Evolutionary conservation across 2,888 invertebrate genomes (phyloP), one percentile per base, ranked within the genome.

Genomic region (Amblyjoppa proteus): DNA sequence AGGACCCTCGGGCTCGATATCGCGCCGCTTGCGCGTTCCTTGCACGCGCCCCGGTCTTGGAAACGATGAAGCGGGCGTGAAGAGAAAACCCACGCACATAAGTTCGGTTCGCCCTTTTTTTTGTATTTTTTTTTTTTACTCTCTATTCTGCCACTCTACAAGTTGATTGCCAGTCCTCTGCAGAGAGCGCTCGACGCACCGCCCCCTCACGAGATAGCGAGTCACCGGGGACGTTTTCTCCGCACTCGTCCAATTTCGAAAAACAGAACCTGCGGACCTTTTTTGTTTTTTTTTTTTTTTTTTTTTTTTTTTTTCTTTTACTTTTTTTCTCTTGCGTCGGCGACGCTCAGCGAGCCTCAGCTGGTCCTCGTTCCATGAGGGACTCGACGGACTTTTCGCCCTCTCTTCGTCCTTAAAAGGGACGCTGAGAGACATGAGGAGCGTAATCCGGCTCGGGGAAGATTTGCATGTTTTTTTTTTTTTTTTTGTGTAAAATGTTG

Each of bases 211-310:
- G 58, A 77, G 88, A 89, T 91, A 87, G 85, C 89, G 85, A 87
- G 86, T 83, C 91, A 90, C 91, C 82, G 83, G 91, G 92, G 92
- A 93, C 93, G 94, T 94, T 94, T 94, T 94, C 94, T 93, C 93
- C 91, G 41, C 91, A 92, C 91, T 91, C 92, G 93, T 94, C 93
- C 94, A 95, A 95, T 95, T 95, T 94, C 94, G 94, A 94, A 94
- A 95, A 94, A 94, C 94, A 94, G 93, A 88, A 90, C 87, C 86
- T 83, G 56, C 25, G 71, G 20, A 61, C 38, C 74, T 71, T 75
- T 16, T 77, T 58, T 71, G 28, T n/a, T 61, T 38, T 11, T 69
- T 76, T 45, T 11, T 53, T 68, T 49, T 75, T 61, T n/a, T 49
- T 28, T 31, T 71, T 76, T 53, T 41, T 58, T 25, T 53, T 28